Percentiles rank a stretch among this genome's conserved stretches.
These are phyloP conservation scores for Karalla daura DNA, from an alignment of 2,797 vertebrate species.

Conservation along the genomic window DNA sequence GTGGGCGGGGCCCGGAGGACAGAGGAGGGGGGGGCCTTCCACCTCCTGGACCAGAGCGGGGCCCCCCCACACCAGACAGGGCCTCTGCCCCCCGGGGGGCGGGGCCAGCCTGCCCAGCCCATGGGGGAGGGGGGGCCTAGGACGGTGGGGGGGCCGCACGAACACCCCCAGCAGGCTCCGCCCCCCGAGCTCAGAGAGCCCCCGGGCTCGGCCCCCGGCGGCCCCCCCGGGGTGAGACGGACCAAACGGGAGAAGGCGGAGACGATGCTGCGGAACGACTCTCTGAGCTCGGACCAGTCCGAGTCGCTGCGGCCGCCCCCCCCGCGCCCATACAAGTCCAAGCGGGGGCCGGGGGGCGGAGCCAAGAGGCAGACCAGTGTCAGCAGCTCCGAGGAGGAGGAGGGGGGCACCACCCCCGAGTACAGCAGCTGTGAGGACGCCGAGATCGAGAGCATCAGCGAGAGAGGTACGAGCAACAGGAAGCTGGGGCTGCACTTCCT, in stretches of 20 bases:
- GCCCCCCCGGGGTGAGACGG: constrained; percentile 88
- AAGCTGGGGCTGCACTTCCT: no score
- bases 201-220: constrained; percentile 82
- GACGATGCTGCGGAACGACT: constrained; percentile 97
- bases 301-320: constrained; percentile 95
- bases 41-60: constrained; percentile 87
- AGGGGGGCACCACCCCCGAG: constrained; percentile 96
- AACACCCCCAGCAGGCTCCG: constrained; percentile 79
- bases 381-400: constrained; percentile 99
- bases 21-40: constrained; percentile 88
- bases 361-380: constrained; percentile 94
- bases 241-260: constrained; percentile 95
- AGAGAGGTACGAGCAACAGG: constrained; percentile 95
- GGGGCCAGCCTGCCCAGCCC: constrained; percentile 71
- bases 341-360: constrained; percentile 88
- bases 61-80: constrained; percentile 84
- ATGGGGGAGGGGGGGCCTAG: constrained; percentile 60
- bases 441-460: constrained; percentile 97
- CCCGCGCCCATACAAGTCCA: constrained; percentile 94
- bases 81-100: constrained; percentile 82
- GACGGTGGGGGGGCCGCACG: constrained; percentile 69
- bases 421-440: constrained; percentile 99
- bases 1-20: constrained; percentile 78
- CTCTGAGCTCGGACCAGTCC: constrained; percentile 96
- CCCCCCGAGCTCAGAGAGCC: constrained; percentile 90